Evolutionary conservation across 1,140 invertebrate species (phyloP).

Genomic region (Platorchestia sp.): DNA sequence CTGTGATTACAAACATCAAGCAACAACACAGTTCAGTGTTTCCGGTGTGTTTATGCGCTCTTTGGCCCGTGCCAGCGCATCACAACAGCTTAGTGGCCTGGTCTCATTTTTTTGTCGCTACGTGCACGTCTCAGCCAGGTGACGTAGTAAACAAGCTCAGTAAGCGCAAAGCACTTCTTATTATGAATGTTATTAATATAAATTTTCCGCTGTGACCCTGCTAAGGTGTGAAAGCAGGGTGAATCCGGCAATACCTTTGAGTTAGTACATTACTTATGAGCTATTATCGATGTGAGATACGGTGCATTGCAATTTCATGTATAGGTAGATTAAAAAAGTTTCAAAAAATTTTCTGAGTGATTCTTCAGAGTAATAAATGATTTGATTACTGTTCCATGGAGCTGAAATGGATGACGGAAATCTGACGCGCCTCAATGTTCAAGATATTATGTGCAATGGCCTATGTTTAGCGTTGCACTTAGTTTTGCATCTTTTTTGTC

Average conservation of each 20-base stretch:
- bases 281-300: neutral
- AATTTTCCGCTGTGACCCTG: neutral
- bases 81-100: neutral
- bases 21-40: neutral
- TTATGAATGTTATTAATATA: neutral
- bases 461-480: no score
- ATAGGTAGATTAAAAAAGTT: no score
- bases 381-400: no score
- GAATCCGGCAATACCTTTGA: neutral
- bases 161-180: neutral
- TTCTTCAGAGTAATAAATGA: no score
- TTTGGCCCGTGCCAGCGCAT: neutral
- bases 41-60: neutral
- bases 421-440: no score
- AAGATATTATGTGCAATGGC: no score
- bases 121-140: neutral
- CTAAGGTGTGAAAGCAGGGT: neutral
- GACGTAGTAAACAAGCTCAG: neutral
- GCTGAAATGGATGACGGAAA: no score
- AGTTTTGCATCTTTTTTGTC: no score
- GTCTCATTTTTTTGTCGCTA: neutral
- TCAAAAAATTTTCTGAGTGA: no score
- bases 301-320: no score
- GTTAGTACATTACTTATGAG: neutral
- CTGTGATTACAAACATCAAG: neutral